These are phyloP conservation scores for Hyla sarda DNA, from an alignment of 2,113 vertebrate species.

Conservation along the genomic window DNA sequence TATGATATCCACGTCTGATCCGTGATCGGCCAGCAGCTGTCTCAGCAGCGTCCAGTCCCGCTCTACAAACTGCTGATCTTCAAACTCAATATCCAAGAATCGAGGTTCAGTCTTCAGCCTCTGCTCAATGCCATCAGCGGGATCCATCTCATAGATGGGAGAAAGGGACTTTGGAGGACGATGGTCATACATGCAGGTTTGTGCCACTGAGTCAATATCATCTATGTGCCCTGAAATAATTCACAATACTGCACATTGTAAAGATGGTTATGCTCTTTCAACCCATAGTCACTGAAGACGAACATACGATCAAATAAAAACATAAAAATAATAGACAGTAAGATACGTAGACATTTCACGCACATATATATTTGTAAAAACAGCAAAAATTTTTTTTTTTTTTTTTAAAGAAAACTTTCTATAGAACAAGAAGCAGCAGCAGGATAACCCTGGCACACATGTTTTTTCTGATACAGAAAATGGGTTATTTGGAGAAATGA, in stretches of 20 bases:
- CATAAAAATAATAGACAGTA: too few species aligned
- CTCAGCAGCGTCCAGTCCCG: constrained; percentile 93
- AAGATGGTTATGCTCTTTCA: constrained; percentile 77
- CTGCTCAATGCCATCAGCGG: constrained; percentile 87
- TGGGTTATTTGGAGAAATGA: constrained; percentile 72
- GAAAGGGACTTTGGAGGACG: constrained; percentile 95
- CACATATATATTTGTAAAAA: constrained; percentile 69
- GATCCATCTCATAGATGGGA: constrained; percentile 96
- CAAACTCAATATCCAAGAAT: constrained; percentile 74
- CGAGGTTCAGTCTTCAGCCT: constrained; percentile 79
- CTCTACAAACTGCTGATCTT: constrained; percentile 87
- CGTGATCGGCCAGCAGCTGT: constrained; percentile 90
- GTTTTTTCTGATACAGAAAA: constrained; percentile 80
- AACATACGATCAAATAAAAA: constrained; percentile 70
- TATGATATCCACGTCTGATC: constrained; percentile 88
- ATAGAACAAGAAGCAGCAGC: constrained; percentile 73
- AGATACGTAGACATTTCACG: constrained; percentile 66
- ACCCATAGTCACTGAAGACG: constrained; percentile 75
- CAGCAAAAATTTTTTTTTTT: too few species aligned
- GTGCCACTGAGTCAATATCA: constrained; percentile 97
- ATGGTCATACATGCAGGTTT: constrained; percentile 91
- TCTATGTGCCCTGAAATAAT: constrained; percentile 99
- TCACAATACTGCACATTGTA: constrained; percentile 99
- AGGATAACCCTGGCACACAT: constrained; percentile 74
- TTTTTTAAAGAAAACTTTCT: constrained; percentile 59